Evolutionary conservation across 2,797 vertebrate species (phyloP), one percentile per base, ranked within the genome.

Genomic region (Gymnoscopelus microlampas): DNA sequence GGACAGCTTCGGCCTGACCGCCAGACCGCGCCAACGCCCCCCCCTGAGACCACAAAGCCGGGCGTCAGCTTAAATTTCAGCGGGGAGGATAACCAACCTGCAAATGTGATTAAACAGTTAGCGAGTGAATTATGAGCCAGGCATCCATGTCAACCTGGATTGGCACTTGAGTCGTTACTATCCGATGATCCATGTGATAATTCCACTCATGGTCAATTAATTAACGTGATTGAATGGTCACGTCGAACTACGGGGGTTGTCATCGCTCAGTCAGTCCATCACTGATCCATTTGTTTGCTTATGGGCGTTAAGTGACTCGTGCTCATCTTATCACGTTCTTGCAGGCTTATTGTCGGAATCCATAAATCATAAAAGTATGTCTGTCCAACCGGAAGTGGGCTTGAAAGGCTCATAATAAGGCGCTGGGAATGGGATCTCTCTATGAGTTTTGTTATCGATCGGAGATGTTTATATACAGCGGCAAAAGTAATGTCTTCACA

Each of bases 141-240:
- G 71, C 74, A 12, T 57, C 60, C 61, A 63, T 19, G 10, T 77
- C 82, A 83, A 63, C 79, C 70, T 74, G 65, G 67, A 81, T 83
- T 70, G 78, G 48, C 57, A 11, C 57, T 75, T 24, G 60, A 80
- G 74, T 58, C 66, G 59, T 51, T 60, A 62, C 78, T 64, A 82
- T 86, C 72, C 70, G 68, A 85, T 70, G 68, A 63, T 74, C 32
- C 72, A 68, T 49, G 68, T 70, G 70, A 81, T 85, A 71, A 35
- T 69, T 66, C 19, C 12, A 39, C 62, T 53, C 66, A 81, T 78
- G 68, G 57, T 39, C 1, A 57, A 81, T 89, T 85, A 78, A 88
- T 89, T 87, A 78, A 80, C 79, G 78, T 72, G 78, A 81, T 71
- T 62, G 67, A 73, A 65, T 72, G 71, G 80, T 82, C 75, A 76